Conservation (phyloP, 1,140 invertebrate genomes). For the Nephila pilipes region DNA sequence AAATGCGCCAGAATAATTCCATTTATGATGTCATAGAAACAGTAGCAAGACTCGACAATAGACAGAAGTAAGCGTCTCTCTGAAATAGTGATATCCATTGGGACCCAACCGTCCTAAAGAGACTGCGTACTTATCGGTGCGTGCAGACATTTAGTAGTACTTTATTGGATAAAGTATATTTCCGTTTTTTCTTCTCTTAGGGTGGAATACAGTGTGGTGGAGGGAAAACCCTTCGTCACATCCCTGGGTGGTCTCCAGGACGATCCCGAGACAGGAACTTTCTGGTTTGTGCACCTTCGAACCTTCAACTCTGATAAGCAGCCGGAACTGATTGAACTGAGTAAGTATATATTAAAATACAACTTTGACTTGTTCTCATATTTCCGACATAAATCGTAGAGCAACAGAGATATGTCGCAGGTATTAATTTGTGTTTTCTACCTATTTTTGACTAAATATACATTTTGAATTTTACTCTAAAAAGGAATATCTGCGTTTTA, state of each 20-base stretch:
- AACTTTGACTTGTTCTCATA: too few relatives aligned
- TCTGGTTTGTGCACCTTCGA: not conserved
- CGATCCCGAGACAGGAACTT: not conserved
- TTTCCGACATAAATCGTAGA: too few relatives aligned
- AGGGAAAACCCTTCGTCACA: constrained; percentile 35
- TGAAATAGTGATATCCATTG: not conserved
- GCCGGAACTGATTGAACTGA: not conserved
- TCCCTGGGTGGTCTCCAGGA: not conserved
- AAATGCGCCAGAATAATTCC: not conserved
- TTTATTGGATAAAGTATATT: not conserved
- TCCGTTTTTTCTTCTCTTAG: not conserved
- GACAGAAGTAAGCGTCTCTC: not conserved
- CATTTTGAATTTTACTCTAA: too few relatives aligned
- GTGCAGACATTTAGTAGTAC: not conserved
- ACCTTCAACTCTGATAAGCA: not conserved
- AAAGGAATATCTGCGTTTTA: too few relatives aligned
- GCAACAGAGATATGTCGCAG: too few relatives aligned
- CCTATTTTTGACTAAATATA: too few relatives aligned
- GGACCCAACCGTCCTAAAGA: not conserved
- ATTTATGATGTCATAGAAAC: constrained; percentile 7
- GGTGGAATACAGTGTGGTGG: not conserved
- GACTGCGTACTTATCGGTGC: not conserved
- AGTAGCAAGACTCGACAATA: not conserved
- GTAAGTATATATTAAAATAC: not conserved
- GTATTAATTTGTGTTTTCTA: too few relatives aligned